Conservation (phyloP, 2,797 vertebrate genomes). For the Pipistrellus nathusii region DNA sequence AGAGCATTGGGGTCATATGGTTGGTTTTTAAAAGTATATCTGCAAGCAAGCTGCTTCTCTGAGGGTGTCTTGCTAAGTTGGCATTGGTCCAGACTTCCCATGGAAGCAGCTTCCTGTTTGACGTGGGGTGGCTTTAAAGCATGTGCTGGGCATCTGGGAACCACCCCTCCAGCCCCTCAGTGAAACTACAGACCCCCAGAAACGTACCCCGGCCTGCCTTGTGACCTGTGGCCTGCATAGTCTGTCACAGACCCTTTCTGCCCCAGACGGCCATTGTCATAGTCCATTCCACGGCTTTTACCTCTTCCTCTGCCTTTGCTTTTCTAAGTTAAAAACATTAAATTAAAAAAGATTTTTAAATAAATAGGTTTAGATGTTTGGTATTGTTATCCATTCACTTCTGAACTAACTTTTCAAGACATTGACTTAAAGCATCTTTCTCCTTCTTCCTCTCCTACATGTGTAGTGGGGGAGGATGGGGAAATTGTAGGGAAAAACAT, state of each 20-base stretch:
- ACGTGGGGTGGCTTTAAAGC: background rate
- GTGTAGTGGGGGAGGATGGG: background rate
- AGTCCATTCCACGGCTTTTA: background rate
- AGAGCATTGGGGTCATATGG: background rate
- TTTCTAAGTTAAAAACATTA: background rate
- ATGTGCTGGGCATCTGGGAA: background rate
- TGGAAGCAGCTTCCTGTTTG: background rate
- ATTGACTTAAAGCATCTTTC: slow-evolving; percentile 53
- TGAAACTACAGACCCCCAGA: background rate
- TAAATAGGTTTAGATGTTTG: background rate
- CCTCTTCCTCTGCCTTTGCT: background rate
- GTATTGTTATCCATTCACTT: background rate
- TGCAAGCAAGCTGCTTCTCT: slow-evolving; percentile 15
- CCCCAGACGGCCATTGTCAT: no score
- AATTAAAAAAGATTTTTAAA: background rate
- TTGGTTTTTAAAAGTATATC: background rate
- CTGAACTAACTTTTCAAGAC: background rate
- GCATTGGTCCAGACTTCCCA: background rate
- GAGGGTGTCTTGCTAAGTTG: background rate
- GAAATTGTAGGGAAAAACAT: slow-evolving; percentile 74
- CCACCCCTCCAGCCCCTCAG: rapidly evolving
- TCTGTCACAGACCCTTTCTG: background rate
- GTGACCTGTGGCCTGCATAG: rapidly evolving
- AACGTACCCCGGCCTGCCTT: background rate
- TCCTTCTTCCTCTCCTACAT: slow-evolving; percentile 25